Conservation (phyloP, 1,140 invertebrate genomes). For the Hormaphis cornu region DNA sequence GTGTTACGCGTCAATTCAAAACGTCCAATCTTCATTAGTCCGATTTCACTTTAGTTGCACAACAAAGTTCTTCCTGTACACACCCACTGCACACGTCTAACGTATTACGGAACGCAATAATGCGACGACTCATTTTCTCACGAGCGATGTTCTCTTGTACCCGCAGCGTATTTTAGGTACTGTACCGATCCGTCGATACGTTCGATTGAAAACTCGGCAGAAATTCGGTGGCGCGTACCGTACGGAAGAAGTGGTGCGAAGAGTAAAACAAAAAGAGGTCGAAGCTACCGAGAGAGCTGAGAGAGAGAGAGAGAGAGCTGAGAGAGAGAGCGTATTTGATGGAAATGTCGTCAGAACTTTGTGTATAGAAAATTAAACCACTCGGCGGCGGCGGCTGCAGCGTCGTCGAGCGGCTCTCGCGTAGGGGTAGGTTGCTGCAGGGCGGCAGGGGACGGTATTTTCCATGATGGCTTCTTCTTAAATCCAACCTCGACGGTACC, state of each 20-base stretch:
- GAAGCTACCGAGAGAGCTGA: neutral
- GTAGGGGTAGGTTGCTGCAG: neutral
- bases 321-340: constrained; percentile 3
- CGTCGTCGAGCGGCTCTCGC: neutral
- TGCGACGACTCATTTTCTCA: no score
- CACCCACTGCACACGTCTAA: no score
- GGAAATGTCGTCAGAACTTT: constrained; percentile 29
- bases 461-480: constrained; percentile 33
- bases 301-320: neutral
- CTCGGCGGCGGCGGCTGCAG: neutral
- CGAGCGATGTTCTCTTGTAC: neutral
- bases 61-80: no score
- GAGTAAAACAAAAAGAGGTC: no score
- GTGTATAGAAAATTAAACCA: constrained; percentile 29
- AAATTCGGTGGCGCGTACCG: neutral
- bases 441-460: neutral
- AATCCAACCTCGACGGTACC: neutral
- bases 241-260: no score
- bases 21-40: neutral
- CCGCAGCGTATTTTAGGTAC: neutral
- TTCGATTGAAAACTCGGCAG: constrained; percentile 5
- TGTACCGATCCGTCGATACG: neutral
- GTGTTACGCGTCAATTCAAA: neutral
- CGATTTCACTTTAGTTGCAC: no score
- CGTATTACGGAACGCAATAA: no score